These are phyloP conservation scores for Psix sp. DNA, from an alignment of 1,140 invertebrate species.

Conservation along the genomic window DNA sequence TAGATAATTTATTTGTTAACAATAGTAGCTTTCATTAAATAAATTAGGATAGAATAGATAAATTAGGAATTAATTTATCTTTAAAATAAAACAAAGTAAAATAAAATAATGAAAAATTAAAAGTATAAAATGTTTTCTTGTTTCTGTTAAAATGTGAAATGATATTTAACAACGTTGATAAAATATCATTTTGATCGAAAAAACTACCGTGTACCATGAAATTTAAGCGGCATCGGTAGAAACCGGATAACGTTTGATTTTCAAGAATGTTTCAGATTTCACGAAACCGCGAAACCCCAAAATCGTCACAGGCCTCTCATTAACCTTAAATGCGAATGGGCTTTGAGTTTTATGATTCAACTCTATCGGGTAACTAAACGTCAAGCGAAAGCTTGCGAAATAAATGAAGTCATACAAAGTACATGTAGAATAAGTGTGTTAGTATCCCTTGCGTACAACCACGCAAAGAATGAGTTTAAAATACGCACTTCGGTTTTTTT, in stretches of 20 bases:
- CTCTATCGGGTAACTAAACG: constrained; percentile 60
- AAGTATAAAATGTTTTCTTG: neutral
- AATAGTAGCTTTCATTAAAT: too few relatives aligned
- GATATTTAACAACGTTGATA: neutral
- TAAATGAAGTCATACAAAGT: constrained; percentile 59
- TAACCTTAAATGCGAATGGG: constrained; percentile 41
- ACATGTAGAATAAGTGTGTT: constrained; percentile 39
- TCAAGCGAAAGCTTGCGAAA: constrained; percentile 62
- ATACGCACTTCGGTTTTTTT: constrained; percentile 41
- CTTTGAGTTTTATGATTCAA: constrained; percentile 40
- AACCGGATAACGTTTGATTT: constrained; percentile 43
- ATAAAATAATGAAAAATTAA: too few relatives aligned
- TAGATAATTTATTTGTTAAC: too few relatives aligned
- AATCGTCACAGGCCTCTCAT: constrained; percentile 38
- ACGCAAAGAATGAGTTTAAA: constrained; percentile 42
- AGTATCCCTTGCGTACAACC: constrained; percentile 37
- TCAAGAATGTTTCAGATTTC: constrained; percentile 19
- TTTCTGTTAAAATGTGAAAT: too few relatives aligned
- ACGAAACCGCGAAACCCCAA: constrained; percentile 38
- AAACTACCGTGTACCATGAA: constrained; percentile 6
- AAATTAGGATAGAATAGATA: too few relatives aligned
- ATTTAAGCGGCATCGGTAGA: constrained; percentile 23
- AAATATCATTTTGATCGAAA: neutral
- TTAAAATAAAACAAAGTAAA: too few relatives aligned
- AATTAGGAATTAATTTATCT: too few relatives aligned